Base-by-base conservation (phyloP, 2,888 invertebrate genomes). In the Erebia ligea region DNA sequence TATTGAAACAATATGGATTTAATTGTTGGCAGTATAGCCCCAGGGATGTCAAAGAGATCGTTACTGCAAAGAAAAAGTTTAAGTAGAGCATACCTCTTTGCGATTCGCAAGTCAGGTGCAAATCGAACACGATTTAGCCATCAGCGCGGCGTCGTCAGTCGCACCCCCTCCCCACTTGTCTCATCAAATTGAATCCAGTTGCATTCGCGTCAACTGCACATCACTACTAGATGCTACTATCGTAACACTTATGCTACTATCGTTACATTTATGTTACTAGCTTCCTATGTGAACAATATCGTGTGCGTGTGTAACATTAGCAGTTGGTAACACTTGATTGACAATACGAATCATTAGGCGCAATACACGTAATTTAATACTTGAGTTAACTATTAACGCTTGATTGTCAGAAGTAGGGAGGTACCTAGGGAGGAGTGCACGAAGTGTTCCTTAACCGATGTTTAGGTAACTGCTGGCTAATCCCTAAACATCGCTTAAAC, bases 41-140 rank as follows among this genome's bases (percentile, higher is more conserved):
- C 25, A 3, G 25, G 3, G 25, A 25, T 25, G 25, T 25, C 25
- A 25, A 25, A 25, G 25, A 25, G 2, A 25, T 25, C 25, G 25
- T 6, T 6, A 6, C 34, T 42, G 11, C 42, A 42, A 11, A 42
- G 0, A n/a, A 52, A 48, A 59, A 59, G 17, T 34, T 9, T 15
- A 62, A 73, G 82, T 85, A 84, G 84, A 91, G 90, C 84, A 82
- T 78, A 62, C 78, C 17, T 76, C 63, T 1, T 52, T 25, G 77
- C 1, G 45, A 70, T 72, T 76, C 73, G 76, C 78, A 75, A 81
- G 81, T 83, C 92, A 92, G 92, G 92, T 92, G 91, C 81, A 84
- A 90, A 89, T 89, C 86, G 91, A 90, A 92, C 92, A 92, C 89
- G 91, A 87, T 91, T 92, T 88, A 86, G 87, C 92, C 92, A 92